Percentiles rank a stretch among this genome's conserved stretches.
phyloP scores from a whole-genome alignment of 1,140 invertebrate species.

The Eumaeus atala region DNA sequence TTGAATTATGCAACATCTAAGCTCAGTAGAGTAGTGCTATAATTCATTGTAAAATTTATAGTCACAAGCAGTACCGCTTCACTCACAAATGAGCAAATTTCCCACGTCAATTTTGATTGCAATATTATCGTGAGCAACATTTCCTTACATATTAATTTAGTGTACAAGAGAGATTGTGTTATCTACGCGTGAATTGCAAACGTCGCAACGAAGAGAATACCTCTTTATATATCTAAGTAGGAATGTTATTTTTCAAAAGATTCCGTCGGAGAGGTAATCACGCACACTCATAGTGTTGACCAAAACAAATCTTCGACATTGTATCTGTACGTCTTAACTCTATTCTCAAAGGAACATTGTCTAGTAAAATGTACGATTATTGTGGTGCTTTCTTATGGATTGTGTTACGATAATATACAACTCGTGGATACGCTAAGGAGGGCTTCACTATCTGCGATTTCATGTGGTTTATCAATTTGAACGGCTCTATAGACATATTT shows the following conservation, averaged over 20 bases:
- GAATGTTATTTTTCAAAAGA: constrained; percentile 49
- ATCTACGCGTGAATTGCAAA: constrained; percentile 32
- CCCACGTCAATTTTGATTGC: constrained; percentile 68
- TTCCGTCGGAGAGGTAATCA: constrained; percentile 40
- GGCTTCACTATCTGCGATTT: constrained; percentile 61
- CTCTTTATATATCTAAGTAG: constrained; percentile 37
- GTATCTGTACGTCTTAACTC: constrained; percentile 67
- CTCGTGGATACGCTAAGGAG: constrained; percentile 54
- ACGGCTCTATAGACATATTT: constrained; percentile 60
- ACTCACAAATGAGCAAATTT: constrained; percentile 68
- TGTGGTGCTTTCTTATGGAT: constrained; percentile 67
- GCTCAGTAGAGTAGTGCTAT: constrained; percentile 43
- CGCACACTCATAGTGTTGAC: constrained; percentile 53
- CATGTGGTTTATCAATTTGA: constrained; percentile 65
- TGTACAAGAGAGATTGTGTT: constrained; percentile 37
- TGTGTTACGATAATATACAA: constrained; percentile 67
- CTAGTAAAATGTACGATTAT: constrained; percentile 72
- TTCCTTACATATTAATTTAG: constrained; percentile 62
- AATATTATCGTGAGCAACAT: constrained; percentile 66
- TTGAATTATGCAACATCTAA: constrained; percentile 59
- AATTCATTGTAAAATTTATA: constrained; percentile 69
- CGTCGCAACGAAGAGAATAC: constrained; percentile 24
- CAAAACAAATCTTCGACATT: constrained; percentile 71
- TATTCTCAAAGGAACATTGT: constrained; percentile 70
- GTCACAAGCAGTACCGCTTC: constrained; percentile 40